A percentile compares a stretch with the other conserved stretches of the same genome.
Conservation (phyloP, 2,888 invertebrate species). For the Hoplodrina ambigua region DNA sequence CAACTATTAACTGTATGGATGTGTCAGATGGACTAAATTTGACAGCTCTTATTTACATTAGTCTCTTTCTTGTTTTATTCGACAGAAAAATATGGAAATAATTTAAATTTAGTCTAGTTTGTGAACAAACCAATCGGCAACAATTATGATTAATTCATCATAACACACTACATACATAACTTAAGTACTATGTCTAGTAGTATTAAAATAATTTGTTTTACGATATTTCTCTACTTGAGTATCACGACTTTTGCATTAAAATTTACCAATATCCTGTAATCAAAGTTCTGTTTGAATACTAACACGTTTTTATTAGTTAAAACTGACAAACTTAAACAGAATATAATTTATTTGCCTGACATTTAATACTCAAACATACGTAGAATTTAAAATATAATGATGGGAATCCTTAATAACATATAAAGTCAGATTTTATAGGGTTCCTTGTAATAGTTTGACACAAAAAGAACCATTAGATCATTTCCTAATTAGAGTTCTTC, state of each 20-base stretch:
- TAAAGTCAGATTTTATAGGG: slow-evolving; percentile 1
- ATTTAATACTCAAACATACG: neutral
- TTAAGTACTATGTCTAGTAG: too few species aligned
- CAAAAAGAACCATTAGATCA: neutral
- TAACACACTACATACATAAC: too few species aligned
- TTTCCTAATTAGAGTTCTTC: neutral
- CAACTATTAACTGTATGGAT: too few species aligned
- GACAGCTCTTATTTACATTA: too few species aligned
- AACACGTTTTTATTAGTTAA: neutral
- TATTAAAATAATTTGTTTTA: too few species aligned
- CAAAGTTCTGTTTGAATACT: neutral
- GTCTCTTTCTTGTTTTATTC: too few species aligned
- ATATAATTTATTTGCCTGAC: slow-evolving; percentile 4
- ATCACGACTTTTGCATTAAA: neutral
- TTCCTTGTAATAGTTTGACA: neutral
- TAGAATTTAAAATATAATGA: slow-evolving; percentile 2
- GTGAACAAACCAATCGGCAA: too few species aligned
- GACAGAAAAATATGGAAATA: too few species aligned
- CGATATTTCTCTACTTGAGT: too few species aligned
- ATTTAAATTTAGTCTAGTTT: too few species aligned
- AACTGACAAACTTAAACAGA: neutral
- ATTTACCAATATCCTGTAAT: neutral
- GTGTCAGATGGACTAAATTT: too few species aligned
- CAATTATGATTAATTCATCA: too few species aligned
- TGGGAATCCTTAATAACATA: neutral